Evolutionary conservation across 1,140 invertebrate genomes (phyloP).

Genomic region (Teleopsis dalmanni): DNA sequence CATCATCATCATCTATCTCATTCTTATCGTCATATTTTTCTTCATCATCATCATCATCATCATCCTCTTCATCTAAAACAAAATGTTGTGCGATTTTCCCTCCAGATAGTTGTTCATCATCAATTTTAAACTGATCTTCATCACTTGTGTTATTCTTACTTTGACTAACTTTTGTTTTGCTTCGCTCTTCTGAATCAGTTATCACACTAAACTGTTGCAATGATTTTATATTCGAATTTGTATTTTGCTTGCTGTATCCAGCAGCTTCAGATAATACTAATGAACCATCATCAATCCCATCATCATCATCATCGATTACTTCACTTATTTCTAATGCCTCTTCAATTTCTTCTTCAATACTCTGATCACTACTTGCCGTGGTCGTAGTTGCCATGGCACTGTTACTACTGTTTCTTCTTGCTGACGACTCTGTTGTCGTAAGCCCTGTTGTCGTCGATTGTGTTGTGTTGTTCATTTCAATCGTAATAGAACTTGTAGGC

Average conservation of each 20-base stretch:
- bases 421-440: constrained; percentile 6
- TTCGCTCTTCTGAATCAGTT: neutral
- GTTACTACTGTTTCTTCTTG: constrained; percentile 7
- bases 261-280: constrained; percentile 23
- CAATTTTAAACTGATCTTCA: constrained; percentile 28
- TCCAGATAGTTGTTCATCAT: constrained; percentile 34
- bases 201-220: neutral
- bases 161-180: constrained; percentile 5
- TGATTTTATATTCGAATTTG: neutral
- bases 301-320: constrained; percentile 15
- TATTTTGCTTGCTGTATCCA: constrained; percentile 10
- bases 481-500: constrained; percentile 37
- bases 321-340: constrained; percentile 37
- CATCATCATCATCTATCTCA: constrained; percentile 21
- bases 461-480: constrained; percentile 25
- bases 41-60: constrained; percentile 8
- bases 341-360: constrained; percentile 42
- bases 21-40: constrained; percentile 20
- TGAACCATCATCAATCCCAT: constrained; percentile 1
- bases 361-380: constrained; percentile 13
- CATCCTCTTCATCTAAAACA: constrained; percentile 21
- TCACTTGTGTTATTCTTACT: constrained; percentile 22
- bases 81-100: constrained; percentile 37
- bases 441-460: constrained; percentile 7
- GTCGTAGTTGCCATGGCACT: constrained; percentile 9